Evolutionary conservation across 2,113 vertebrate species (phyloP).

Genomic region (Misgurnus anguillicaudatus): DNA sequence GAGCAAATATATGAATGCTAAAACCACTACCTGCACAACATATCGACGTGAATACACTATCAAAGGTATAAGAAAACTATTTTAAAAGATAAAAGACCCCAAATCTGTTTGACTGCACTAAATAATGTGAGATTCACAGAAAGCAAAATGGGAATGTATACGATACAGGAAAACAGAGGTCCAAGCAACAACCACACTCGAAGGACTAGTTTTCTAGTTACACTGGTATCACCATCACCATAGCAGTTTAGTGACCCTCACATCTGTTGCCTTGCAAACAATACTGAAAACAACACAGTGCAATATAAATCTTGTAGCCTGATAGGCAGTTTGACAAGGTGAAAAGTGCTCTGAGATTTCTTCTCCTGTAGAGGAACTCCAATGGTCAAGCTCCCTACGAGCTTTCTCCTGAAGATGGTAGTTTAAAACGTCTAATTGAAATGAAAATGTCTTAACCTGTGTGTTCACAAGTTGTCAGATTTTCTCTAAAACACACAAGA

Average conservation of each 20-base stretch:
- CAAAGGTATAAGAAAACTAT: constrained; percentile 42
- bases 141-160: constrained; percentile 36
- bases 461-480: background rate
- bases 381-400: constrained; percentile 30
- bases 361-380: constrained; percentile 31
- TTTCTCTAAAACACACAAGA: background rate
- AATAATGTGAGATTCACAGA: constrained; percentile 29
- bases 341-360: constrained; percentile 47
- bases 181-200: constrained; percentile 34
- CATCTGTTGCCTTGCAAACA: constrained; percentile 43
- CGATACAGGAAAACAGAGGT: constrained; percentile 24
- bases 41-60: constrained; percentile 44
- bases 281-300: constrained; percentile 40
- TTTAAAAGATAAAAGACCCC: constrained; percentile 46
- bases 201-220: constrained; percentile 40
- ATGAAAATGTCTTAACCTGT: background rate
- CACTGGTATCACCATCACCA: constrained; percentile 32
- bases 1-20: constrained; percentile 39
- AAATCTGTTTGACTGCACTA: constrained; percentile 32
- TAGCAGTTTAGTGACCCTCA: constrained; percentile 24
- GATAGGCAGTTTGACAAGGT: constrained; percentile 45
- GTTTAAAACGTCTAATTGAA: background rate
- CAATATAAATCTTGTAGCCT: constrained; percentile 52
- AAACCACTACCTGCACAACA: constrained; percentile 39
- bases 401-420: background rate